Conservation (phyloP, 2,888 invertebrate species). For the Microdon myrmicae region DNA sequence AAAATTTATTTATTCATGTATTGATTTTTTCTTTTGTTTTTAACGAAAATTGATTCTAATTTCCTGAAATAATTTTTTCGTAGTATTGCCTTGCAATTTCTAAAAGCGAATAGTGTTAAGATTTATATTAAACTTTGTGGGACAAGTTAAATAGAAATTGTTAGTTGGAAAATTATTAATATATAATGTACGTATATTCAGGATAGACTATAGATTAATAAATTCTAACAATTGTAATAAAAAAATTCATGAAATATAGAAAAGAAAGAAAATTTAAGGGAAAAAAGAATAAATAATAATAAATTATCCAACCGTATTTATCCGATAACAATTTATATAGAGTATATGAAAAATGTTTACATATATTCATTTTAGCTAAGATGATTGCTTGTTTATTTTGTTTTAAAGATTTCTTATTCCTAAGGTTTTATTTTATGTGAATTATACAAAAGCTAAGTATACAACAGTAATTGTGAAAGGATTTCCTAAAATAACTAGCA, state of each 20-base stretch:
- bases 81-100: not conserved
- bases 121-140: not conserved
- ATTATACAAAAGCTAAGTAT: conserved; percentile 55
- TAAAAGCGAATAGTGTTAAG: not conserved
- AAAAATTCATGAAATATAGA: too few species aligned
- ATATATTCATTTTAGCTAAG: conserved; percentile 1
- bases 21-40: conserved; percentile 16
- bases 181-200: not conserved
- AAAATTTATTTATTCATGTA: not conserved
- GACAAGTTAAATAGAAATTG: not conserved
- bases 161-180: conserved; percentile 2
- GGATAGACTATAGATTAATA: too few species aligned
- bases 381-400: conserved; percentile 14
- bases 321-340: conserved; percentile 16
- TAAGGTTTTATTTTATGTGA: conserved; percentile 31
- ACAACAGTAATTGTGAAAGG: conserved; percentile 46
- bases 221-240: too few species aligned
- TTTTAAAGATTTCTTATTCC: conserved; percentile 25
- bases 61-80: not conserved
- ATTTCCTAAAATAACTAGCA: conserved; percentile 30
- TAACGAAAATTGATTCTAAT: conserved; percentile 28
- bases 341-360: conserved; percentile 12
- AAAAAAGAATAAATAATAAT: conserved; percentile 1
- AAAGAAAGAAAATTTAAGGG: not conserved
- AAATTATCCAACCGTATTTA: conserved; percentile 3